phyloP scores from a whole-genome alignment of 2,797 vertebrate species.

The Oceanodroma leucorhoa region DNA sequence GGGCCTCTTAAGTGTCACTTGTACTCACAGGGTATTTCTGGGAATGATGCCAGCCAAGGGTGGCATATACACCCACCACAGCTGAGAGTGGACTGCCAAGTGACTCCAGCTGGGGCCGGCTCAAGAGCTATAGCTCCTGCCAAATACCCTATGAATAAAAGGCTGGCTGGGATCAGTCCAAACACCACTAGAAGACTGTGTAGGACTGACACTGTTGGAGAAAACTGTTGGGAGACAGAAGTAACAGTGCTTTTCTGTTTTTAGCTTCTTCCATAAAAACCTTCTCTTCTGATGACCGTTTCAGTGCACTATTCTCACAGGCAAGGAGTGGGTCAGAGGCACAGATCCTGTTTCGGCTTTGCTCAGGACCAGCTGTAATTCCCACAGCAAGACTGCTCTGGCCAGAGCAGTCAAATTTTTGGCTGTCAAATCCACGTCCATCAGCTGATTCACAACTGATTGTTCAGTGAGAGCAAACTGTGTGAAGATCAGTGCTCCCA shows the following conservation, averaged over 20 bases:
- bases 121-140: neutral
- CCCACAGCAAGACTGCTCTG: neutral
- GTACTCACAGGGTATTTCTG: neutral
- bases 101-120: neutral
- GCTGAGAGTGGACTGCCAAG: neutral
- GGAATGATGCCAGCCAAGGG: neutral
- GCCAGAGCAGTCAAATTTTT: neutral
- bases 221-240: neutral
- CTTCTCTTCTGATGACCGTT: neutral
- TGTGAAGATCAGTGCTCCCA: neutral
- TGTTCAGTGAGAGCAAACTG: neutral
- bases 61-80: neutral
- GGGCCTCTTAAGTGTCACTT: neutral
- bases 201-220: neutral
- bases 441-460: neutral
- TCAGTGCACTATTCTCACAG: neutral
- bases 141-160: neutral
- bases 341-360: neutral
- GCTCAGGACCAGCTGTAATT: neutral
- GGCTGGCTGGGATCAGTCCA: neutral
- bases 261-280: neutral
- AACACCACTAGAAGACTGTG: neutral
- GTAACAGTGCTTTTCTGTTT: neutral
- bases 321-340: neutral
- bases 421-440: neutral